Conservation (phyloP, 2,888 invertebrate genomes). For the Chaitophorus viminalis region DNA sequence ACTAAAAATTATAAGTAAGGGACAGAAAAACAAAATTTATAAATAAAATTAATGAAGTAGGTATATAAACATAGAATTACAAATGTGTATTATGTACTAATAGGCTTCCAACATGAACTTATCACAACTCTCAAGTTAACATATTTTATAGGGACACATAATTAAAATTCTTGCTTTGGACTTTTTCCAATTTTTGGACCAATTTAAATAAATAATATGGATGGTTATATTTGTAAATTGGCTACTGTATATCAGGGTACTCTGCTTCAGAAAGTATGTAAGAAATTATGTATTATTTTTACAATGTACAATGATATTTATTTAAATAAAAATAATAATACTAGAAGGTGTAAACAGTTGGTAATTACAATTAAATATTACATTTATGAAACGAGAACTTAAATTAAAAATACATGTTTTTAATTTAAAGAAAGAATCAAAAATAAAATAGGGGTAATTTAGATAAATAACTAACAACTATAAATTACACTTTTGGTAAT, state of each 20-base stretch:
- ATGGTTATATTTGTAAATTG: conserved; percentile 43
- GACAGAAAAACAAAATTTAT: not conserved
- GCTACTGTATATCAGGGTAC: conserved; percentile 3
- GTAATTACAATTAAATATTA: too few species aligned
- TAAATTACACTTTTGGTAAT: too few species aligned
- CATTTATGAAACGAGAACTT: too few species aligned
- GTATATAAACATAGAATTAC: not conserved
- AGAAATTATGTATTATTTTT: not conserved
- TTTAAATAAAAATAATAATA: too few species aligned
- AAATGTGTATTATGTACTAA: not conserved
- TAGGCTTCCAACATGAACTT: not conserved
- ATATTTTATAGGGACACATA: conserved; percentile 18
- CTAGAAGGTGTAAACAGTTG: too few species aligned
- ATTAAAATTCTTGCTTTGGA: conserved; percentile 48
- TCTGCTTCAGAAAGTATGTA: not conserved
- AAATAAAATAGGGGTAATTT: too few species aligned
- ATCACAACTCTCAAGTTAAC: not conserved
- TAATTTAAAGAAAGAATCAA: too few species aligned
- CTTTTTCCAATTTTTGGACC: conserved; percentile 15
- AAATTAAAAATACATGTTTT: too few species aligned
- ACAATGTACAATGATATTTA: too few species aligned
- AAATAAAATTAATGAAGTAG: not conserved
- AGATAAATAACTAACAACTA: too few species aligned
- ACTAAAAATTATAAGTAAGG: too few species aligned
- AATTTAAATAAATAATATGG: conserved; percentile 32